A percentile compares a stretch with the other conserved stretches of the same genome.
Conservation (phyloP, 1,140 invertebrate species). For the Ectropis grisescens region DNA sequence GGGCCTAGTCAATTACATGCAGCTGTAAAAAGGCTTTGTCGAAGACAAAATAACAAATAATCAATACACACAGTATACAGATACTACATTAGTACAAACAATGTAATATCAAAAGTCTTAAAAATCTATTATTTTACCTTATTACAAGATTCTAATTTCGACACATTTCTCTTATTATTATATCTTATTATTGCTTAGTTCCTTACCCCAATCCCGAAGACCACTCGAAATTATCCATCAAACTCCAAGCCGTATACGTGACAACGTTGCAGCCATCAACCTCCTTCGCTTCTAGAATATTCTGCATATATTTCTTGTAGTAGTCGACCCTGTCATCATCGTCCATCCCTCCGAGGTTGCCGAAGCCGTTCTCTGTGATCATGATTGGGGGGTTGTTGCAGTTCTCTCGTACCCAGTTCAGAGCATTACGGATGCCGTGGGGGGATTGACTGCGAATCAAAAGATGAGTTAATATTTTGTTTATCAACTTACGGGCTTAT, state of each 20-base stretch:
- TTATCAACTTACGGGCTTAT: no score
- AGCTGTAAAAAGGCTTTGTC: no score
- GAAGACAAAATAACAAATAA: no score
- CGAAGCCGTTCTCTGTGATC: slow-evolving; percentile 64
- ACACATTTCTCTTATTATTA: no score
- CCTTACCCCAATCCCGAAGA: slow-evolving; percentile 23
- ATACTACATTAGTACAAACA: no score
- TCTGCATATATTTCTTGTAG: slow-evolving; percentile 71
- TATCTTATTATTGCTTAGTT: no score
- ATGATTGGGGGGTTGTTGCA: slow-evolving; percentile 38
- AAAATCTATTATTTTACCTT: no score
- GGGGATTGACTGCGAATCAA: slow-evolving; percentile 12
- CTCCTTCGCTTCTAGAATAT: slow-evolving; percentile 37
- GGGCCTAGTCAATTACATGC: no score
- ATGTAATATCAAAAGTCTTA: no score
- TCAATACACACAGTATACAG: no score
- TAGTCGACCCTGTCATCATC: slow-evolving; percentile 68
- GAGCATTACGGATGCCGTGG: slow-evolving; percentile 30
- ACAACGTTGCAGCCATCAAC: slow-evolving; percentile 31
- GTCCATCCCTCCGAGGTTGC: slow-evolving; percentile 61
- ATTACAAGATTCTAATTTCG: no score
- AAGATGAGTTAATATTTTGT: no score
- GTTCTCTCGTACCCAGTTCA: slow-evolving; percentile 42
- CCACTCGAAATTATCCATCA: slow-evolving; percentile 57
- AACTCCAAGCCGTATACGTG: slow-evolving; percentile 35